Evolutionary conservation across 2,888 invertebrate genomes (phyloP).

Genomic region (Eurois occulta): DNA sequence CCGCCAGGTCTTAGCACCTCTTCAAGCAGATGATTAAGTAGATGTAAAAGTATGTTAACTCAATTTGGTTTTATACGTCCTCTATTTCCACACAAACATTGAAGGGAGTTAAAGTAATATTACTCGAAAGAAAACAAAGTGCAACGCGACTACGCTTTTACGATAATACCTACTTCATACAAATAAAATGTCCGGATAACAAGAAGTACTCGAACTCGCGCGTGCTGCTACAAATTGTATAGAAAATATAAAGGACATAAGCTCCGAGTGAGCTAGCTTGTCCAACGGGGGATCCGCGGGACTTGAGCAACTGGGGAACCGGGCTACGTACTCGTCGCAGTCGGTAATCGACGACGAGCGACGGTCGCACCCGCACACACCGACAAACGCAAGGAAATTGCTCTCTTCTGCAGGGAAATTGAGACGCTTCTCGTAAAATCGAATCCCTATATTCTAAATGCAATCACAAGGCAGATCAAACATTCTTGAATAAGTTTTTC

Average conservation of each 20-base stretch:
- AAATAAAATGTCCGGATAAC: constrained; percentile 61
- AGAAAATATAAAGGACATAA: constrained; percentile 55
- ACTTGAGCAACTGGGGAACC: constrained; percentile 41
- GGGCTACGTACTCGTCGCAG: constrained; percentile 23
- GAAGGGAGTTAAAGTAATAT: constrained; percentile 31
- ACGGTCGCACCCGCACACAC: constrained; percentile 58
- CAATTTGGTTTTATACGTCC: constrained; percentile 1
- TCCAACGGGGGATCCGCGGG: constrained; percentile 56
- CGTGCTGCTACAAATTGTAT: constrained; percentile 54
- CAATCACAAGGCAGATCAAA: constrained; percentile 70
- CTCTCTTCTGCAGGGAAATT: constrained; percentile 83
- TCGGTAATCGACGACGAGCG: constrained; percentile 58
- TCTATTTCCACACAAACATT: constrained; percentile 11
- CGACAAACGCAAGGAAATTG: constrained; percentile 87
- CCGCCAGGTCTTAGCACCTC: constrained; percentile 34
- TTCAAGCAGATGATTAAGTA: constrained; percentile 28
- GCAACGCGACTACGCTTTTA: constrained; percentile 48
- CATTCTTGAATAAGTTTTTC: constrained; percentile 65
- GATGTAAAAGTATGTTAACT: constrained; percentile 12
- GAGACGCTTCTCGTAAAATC: constrained; percentile 82
- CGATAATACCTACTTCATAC: constrained; percentile 51
- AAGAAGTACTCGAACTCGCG: constrained; percentile 50
- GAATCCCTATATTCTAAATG: constrained; percentile 73
- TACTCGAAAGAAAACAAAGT: constrained; percentile 42
- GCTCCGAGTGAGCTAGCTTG: constrained; percentile 52